phyloP scores from a whole-genome alignment of 2,797 vertebrate species.

The Serranus cabrilla region DNA sequence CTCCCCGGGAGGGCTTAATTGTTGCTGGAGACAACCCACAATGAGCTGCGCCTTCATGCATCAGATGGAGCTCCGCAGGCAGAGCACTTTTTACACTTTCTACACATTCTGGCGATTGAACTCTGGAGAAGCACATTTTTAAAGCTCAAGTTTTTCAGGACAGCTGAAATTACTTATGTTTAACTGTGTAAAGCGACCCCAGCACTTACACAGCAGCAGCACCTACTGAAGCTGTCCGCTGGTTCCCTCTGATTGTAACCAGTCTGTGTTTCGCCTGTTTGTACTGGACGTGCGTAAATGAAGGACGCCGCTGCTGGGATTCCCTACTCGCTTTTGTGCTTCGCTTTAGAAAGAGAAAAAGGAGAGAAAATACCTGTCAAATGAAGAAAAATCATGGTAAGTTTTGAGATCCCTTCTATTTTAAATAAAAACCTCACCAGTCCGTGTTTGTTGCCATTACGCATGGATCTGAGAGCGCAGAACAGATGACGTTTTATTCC shows the following conservation, averaged over 20 bases:
- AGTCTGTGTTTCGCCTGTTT: conserved; percentile 8
- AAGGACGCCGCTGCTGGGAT: conserved; percentile 41
- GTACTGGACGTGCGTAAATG: conserved; percentile 66
- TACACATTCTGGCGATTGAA: conserved; percentile 18
- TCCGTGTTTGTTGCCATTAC: conserved; percentile 54
- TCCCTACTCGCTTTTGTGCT: conserved; percentile 22
- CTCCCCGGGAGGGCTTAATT: conserved; percentile 4
- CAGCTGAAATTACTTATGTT: neutral
- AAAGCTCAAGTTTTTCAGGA: conserved; percentile 21
- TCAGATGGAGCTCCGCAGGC: conserved; percentile 12
- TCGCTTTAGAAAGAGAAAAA: neutral
- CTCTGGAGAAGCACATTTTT: neutral
- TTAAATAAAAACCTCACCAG: neutral
- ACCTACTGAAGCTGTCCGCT: conserved; percentile 21
- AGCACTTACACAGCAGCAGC: neutral
- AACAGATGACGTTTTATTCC: neutral
- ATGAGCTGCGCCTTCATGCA: conserved; percentile 23
- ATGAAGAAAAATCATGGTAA: conserved; percentile 51
- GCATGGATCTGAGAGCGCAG: conserved; percentile 49
- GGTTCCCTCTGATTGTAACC: conserved; percentile 3
- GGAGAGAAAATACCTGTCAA: neutral
- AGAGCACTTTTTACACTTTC: conserved; percentile 28
- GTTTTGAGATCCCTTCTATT: conserved; percentile 12
- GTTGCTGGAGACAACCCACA: neutral
- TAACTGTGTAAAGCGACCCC: conserved; percentile 10